Evolutionary conservation across 2,888 invertebrate genomes (phyloP), one percentile per base, ranked within the genome.

Genomic region (Hyposoter didymator): DNA sequence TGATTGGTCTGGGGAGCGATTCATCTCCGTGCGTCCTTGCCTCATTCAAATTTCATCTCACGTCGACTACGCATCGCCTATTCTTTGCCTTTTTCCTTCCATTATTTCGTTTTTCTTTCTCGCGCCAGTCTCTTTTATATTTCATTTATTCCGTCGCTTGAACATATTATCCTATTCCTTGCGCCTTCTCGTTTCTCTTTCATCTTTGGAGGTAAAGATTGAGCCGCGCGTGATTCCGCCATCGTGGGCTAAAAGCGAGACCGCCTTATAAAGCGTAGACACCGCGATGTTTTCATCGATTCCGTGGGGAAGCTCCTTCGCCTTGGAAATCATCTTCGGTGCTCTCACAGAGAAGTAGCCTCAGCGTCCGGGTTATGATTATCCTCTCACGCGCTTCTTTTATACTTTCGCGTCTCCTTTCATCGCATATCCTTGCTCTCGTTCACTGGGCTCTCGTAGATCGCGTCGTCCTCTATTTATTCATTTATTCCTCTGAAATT

Each of bases 1-100:
- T 90, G 91, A 91, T 91, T 91, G 91, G 86, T 82, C 67, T 78
- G 59, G 17, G 73, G 89, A 88, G 74, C 85, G 88, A 91, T 91
- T 91, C 91, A 90, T 91, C 90, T 79, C 32, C 78, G 49, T 28
- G 14, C n/a, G 17, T 69, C 28, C 35, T 28, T 39, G 45, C 47
- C 76, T 67, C 17, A 35, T 59, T 59, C 14, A 84, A 78, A 66
- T 49, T 35, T 78, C 10, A 52, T 45, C 66, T 64, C 35, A 55
- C 64, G 55, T 70, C 55, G 22, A 28, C 62, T 62, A 32, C 35
- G 14, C 64, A 22, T 76, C 66, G 39, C 32, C 59, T 55, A 8
- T 55, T 22, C 55, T 19, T 69, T 22, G 69, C 32, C 32, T 32
- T 72, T 14, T 45, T 35, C 39, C 35, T 66, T 19, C 19, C 28